Evolutionary conservation across 2,797 vertebrate genomes (phyloP).

Genomic region (Champsocephalus gunnari): DNA sequence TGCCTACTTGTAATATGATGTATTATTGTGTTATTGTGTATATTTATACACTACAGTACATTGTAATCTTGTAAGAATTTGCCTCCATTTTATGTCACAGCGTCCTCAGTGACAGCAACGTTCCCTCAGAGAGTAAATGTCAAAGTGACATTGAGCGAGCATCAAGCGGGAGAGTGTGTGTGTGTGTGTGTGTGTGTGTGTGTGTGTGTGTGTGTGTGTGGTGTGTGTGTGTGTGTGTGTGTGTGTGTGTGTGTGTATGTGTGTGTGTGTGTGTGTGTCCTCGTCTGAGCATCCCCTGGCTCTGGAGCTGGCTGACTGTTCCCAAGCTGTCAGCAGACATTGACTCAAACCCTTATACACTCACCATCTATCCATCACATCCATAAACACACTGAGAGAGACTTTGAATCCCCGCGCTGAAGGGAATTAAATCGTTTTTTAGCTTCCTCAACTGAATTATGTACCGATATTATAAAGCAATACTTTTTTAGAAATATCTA

Average conservation of each 20-base stretch:
- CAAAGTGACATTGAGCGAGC: slow-evolving; percentile 79
- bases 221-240: slow-evolving; percentile 42
- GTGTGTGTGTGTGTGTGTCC: slow-evolving; percentile 39
- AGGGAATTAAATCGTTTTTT: slow-evolving; percentile 25
- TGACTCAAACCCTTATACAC: slow-evolving; percentile 66
- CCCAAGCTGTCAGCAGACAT: slow-evolving; percentile 79
- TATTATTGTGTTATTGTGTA: slow-evolving; percentile 6
- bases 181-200: slow-evolving; percentile 39
- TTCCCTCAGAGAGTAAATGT: slow-evolving; percentile 76
- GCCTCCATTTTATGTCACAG: slow-evolving; percentile 64
- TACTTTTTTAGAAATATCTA: slow-evolving; percentile 21
- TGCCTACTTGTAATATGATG: not conserved
- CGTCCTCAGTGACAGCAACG: slow-evolving; percentile 63
- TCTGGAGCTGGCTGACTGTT: slow-evolving; percentile 72
- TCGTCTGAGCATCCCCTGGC: slow-evolving; percentile 57
- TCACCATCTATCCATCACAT: slow-evolving; percentile 51
- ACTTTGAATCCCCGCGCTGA: slow-evolving; percentile 18
- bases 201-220: slow-evolving; percentile 34
- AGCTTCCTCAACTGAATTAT: slow-evolving; percentile 29
- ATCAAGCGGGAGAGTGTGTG: slow-evolving; percentile 52
- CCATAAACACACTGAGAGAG: slow-evolving; percentile 52
- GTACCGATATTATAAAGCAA: slow-evolving; percentile 17
- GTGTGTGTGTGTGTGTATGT: slow-evolving; percentile 39
- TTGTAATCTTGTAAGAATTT: slow-evolving; percentile 40
- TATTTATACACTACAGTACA: not conserved